These are phyloP conservation scores for Bhutanitis thaidina DNA, from an alignment of 2,888 invertebrate species.

Conservation along the genomic window DNA sequence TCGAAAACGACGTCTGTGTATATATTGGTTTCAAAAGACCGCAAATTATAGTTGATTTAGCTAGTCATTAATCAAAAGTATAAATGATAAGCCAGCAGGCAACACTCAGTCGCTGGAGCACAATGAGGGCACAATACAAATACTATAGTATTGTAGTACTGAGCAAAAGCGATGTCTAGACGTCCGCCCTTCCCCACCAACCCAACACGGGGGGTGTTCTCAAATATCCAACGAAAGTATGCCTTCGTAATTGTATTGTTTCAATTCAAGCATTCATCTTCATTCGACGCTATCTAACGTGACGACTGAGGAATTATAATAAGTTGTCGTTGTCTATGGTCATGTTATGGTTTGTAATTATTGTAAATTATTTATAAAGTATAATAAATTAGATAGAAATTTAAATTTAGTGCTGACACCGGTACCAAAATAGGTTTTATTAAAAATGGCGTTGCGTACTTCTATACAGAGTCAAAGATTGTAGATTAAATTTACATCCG, in stretches of 20 bases:
- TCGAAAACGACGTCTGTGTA: neutral
- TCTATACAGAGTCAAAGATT: no score
- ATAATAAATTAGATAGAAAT: no score
- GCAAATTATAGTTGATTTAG: conserved; percentile 37
- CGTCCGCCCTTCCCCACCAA: conserved; percentile 53
- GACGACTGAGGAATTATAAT: neutral
- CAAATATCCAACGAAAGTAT: conserved; percentile 59
- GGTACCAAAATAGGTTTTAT: no score
- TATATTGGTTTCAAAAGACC: conserved; percentile 5
- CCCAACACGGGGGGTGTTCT: conserved; percentile 33
- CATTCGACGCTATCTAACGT: conserved; percentile 3
- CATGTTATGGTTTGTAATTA: no score
- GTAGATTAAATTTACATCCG: no score
- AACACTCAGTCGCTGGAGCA: conserved; percentile 21
- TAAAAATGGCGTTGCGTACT: no score
- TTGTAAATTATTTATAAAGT: no score
- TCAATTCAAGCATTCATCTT: conserved; percentile 13
- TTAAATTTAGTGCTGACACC: no score
- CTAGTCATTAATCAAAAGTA: conserved; percentile 28
- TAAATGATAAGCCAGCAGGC: conserved; percentile 20
- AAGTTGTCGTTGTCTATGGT: neutral
- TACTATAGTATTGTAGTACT: conserved; percentile 44
- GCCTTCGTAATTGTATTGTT: conserved; percentile 46
- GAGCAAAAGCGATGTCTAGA: conserved; percentile 56
- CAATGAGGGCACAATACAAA: conserved; percentile 56